A percentile compares a stretch with the other conserved stretches of the same genome.
These are phyloP conservation scores for Aphrocallistes beatrix DNA, from an alignment of 37 sponge, comb jelly and placozoan species.

Conservation along the genomic window DNA sequence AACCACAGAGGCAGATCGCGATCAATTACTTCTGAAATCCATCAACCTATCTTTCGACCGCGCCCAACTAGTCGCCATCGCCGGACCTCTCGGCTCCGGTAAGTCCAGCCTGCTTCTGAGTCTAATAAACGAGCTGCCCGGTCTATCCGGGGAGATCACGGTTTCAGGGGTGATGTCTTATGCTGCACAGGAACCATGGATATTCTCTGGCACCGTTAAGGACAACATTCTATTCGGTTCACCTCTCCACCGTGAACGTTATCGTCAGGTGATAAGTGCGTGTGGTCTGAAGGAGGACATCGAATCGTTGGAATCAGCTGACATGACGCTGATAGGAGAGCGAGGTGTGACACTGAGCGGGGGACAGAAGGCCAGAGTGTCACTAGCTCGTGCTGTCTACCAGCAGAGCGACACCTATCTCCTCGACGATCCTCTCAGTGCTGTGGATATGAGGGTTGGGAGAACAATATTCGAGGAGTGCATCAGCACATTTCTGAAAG, in stretches of 20 bases:
- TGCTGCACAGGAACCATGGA: constrained; percentile 3
- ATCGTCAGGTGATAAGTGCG: neutral
- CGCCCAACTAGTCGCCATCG: neutral
- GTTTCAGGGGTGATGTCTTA: neutral
- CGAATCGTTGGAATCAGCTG: neutral
- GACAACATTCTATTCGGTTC: constrained; percentile 23
- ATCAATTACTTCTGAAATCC: neutral
- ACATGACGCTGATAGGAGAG: constrained; percentile 12
- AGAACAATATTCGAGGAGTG: constrained; percentile 12
- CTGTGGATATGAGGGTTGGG: constrained; percentile 18
- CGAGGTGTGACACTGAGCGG: constrained; percentile 2
- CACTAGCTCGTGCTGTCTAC: constrained; percentile 18
- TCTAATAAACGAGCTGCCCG: neutral
- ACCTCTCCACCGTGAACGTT: neutral
- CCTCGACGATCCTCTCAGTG: constrained; percentile 25
- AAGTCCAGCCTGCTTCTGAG: neutral
- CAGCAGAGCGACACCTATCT: constrained; percentile 16
- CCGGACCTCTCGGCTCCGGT: neutral
- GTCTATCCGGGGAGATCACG: neutral
- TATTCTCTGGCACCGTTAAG: constrained; percentile 10
- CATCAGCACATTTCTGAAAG: neutral
- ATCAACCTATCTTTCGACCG: neutral
- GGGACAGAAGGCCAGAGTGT: constrained; percentile 3
- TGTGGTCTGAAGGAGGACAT: constrained; percentile 16
- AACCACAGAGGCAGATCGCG: neutral